Evolutionary conservation across 2,888 invertebrate genomes (phyloP).

Genomic region (Calameuta pallipes): DNA sequence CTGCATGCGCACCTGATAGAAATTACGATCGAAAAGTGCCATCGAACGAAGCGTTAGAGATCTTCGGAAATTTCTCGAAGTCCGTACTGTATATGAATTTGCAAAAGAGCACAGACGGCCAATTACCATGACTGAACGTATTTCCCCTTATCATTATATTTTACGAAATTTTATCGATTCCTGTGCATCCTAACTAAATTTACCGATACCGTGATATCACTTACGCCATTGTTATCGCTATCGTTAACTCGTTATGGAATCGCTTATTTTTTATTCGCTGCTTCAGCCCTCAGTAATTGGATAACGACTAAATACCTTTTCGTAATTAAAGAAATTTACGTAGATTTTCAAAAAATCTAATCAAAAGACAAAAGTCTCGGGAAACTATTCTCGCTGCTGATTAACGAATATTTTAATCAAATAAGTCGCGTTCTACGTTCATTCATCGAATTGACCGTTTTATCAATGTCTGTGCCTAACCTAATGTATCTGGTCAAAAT

Average conservation of each 20-base stretch:
- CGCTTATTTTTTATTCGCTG: not conserved
- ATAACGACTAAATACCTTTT: not conserved
- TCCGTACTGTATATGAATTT: conserved; percentile 42
- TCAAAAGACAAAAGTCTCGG: not conserved
- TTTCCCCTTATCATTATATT: not conserved
- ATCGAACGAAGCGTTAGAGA: conserved; percentile 44
- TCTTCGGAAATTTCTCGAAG: conserved; percentile 42
- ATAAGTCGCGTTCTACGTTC: not conserved
- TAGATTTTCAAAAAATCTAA: too few relatives aligned
- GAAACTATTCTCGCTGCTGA: not conserved
- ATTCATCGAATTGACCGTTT: conserved; percentile 37
- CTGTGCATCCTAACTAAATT: not conserved
- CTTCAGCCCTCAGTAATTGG: not conserved
- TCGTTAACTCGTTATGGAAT: not conserved
- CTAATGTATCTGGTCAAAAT: conserved; percentile 49
- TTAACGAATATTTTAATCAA: not conserved
- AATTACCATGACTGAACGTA: conserved; percentile 44
- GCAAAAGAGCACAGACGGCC: conserved; percentile 41
- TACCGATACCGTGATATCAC: not conserved
- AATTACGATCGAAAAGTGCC: not conserved
- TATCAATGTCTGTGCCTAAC: conserved; percentile 47
- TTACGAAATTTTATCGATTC: not conserved
- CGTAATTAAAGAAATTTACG: not conserved
- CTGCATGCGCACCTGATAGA: not conserved
- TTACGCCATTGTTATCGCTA: not conserved